Evolutionary conservation across 1,140 invertebrate genomes (phyloP).

Genomic region (Planococcus citri): DNA sequence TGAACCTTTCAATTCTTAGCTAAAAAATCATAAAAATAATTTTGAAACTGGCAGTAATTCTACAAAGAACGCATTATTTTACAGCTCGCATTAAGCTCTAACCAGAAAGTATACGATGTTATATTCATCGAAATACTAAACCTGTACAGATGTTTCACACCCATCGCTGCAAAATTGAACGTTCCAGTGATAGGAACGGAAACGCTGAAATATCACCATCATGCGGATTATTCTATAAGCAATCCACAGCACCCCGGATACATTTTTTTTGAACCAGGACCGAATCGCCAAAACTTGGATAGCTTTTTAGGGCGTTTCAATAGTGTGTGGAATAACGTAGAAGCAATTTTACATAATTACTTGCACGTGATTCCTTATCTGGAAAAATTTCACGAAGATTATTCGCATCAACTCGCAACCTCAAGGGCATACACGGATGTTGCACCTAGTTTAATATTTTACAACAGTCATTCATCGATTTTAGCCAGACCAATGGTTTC

Average conservation of each 20-base stretch:
- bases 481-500: constrained; percentile 29
- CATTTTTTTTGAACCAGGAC: neutral
- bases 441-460: constrained; percentile 36
- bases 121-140: neutral
- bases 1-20: too few relatives aligned
- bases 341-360: neutral
- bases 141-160: neutral
- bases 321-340: neutral
- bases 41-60: too few relatives aligned
- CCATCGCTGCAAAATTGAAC: neutral
- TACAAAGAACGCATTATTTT: too few relatives aligned
- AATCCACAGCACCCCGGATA: constrained; percentile 42
- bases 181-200: constrained; percentile 29
- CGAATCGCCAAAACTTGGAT: neutral
- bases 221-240: constrained; percentile 43
- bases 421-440: neutral
- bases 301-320: neutral
- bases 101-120: neutral
- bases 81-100: neutral
- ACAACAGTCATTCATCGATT: constrained; percentile 34
- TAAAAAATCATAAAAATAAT: too few relatives aligned
- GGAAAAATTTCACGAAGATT: neutral
- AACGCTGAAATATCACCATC: constrained; percentile 40
- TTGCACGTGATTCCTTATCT: neutral
- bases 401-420: neutral